Evolutionary conservation across 2,797 vertebrate species (phyloP), one percentile per base, ranked within the genome.

Genomic region (Benthosema pterotum): DNA sequence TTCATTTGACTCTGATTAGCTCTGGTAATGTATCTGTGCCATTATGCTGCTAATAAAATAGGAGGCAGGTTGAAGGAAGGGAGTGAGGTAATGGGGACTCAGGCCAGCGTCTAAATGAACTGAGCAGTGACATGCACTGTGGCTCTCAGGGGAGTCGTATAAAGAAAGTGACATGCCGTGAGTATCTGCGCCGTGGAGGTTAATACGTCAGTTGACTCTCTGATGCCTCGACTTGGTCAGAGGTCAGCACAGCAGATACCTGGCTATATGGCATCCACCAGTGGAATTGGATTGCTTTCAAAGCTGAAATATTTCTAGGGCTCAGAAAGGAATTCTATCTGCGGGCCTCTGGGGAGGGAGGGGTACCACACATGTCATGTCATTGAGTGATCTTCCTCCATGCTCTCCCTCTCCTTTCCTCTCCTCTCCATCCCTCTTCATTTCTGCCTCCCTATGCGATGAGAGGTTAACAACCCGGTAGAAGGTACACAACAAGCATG

Each of bases 1-100:
- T 94, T 95, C 92, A 95, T 95, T 94, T 94, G 91, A 92, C 91
- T 94, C 92, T 93, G 93, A 95, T 97, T 96, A 95, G 88, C 84
- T 95, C 85, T 90, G 91, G 95, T 95, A 95, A 96, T 94, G 85
- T 94, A 93, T 94, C 86, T 90, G 88, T 86, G 89, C 91, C 87
- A 92, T 94, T 94, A 95, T 90, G 87, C 83, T 72, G 71, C 83
- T 79, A 73, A 87, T 89, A 85, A 89, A 90, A 91, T 25, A 84
- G 51, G 71, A 80, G 75, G 53, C 75, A 60, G 71, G 50, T 18
- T 67, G 71, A 67, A 62, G 47, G 77, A 74, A 78, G 73, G 72
- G 60, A 71, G 46, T 32, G 52, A 53, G 74, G 57, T 80, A 89
- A 91, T 83, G 75, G 77, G 76, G 68, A 80, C 74, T 51, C 57